Conservation (phyloP, 2,113 vertebrate genomes). For the Ascaphus truei region DNA sequence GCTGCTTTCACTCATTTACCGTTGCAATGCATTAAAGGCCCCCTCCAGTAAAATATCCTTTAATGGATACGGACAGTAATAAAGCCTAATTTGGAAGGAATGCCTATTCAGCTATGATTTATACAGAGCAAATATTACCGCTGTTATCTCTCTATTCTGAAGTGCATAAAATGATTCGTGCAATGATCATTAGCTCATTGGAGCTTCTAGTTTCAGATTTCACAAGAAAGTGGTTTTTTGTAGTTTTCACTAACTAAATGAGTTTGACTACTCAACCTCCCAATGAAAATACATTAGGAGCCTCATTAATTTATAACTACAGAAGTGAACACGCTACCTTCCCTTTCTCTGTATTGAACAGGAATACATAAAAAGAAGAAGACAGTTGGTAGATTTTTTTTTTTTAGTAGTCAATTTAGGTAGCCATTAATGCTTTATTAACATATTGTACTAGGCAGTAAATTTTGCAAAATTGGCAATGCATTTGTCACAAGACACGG, state of each 20-base stretch:
- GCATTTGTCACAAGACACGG: too few relatives aligned
- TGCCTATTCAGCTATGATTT: conserved; percentile 49
- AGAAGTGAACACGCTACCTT: conserved; percentile 54
- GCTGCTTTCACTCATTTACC: too few relatives aligned
- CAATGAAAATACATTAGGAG: conserved; percentile 70
- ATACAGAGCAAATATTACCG: conserved; percentile 55
- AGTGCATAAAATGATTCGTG: conserved; percentile 59
- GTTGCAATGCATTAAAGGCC: too few relatives aligned
- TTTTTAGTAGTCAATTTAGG: not conserved
- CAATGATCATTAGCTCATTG: conserved; percentile 65
- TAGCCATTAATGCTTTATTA: not conserved
- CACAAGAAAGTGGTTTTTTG: conserved; percentile 69
- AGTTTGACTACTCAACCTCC: conserved; percentile 68
- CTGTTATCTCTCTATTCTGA: conserved; percentile 63
- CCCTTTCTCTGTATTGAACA: conserved; percentile 49
- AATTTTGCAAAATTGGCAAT: not conserved
- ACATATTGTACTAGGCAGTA: not conserved
- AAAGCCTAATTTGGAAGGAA: conserved; percentile 7
- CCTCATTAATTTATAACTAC: conserved; percentile 68
- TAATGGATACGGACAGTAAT: not conserved
- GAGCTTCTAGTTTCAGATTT: conserved; percentile 65
- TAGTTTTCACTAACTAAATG: conserved; percentile 67
- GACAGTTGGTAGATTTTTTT: not conserved
- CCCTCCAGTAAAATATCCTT: too few relatives aligned
- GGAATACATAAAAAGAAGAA: conserved; percentile 37